phyloP scores from a whole-genome alignment of 2,797 vertebrate species.

The Margarornis squamiger region DNA sequence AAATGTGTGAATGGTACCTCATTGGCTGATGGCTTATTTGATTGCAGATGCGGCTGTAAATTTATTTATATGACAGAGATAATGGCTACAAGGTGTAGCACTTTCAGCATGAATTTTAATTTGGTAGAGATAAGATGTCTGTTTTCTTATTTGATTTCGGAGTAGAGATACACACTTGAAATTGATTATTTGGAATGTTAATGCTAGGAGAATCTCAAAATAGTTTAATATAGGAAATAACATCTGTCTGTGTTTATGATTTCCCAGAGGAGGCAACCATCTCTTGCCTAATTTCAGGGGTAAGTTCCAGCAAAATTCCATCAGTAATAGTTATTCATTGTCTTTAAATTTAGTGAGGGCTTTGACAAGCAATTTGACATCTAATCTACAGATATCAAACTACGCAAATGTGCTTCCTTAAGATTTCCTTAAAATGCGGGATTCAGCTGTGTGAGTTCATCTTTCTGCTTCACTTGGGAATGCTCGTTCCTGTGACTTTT shows the following conservation, averaged over 20 bases:
- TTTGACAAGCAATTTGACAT: neutral
- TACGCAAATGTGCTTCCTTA: neutral
- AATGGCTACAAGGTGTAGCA: neutral
- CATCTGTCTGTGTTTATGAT: neutral
- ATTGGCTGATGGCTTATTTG: neutral
- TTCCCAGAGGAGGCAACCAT: neutral
- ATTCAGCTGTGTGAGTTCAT: neutral
- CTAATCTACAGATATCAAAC: neutral
- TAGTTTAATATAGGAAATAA: neutral
- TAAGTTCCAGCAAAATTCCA: neutral
- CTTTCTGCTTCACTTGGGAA: neutral
- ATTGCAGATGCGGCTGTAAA: neutral
- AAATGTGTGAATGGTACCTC: neutral
- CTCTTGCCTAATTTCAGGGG: neutral
- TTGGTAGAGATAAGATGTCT: neutral
- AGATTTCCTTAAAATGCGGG: neutral
- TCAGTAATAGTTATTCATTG: neutral
- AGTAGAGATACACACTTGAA: neutral
- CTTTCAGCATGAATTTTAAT: conserved; percentile 10
- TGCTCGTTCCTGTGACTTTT: neutral
- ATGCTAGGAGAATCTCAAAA: neutral
- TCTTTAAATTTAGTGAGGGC: neutral
- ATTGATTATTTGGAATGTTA: conserved; percentile 32
- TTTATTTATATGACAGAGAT: neutral
- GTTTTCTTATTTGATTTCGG: neutral